Conservation (phyloP, 2,113 vertebrate genomes). For the Misgurnus anguillicaudatus region DNA sequence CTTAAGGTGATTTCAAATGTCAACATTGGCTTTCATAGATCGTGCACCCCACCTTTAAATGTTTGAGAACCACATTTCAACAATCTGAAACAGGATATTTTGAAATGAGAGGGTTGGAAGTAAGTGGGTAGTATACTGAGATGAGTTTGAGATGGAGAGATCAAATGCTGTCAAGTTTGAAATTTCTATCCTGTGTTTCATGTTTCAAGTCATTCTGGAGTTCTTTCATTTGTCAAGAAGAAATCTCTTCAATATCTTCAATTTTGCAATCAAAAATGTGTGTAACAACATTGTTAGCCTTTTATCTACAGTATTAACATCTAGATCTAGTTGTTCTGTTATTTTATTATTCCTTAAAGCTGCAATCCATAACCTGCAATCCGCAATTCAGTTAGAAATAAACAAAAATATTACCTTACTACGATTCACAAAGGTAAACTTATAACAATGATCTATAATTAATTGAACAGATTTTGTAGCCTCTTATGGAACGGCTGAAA, state of each 20-base stretch:
- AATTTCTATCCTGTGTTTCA: conserved; percentile 13
- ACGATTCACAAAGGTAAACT: too few species aligned
- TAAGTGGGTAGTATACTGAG: not conserved
- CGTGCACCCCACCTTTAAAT: not conserved
- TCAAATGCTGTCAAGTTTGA: conserved; percentile 22
- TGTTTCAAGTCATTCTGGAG: not conserved
- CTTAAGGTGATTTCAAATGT: too few species aligned
- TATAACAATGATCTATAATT: too few species aligned
- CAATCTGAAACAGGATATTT: conserved; percentile 9
- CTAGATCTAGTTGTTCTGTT: not conserved
- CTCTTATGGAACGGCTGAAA: too few species aligned
- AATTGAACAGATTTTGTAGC: too few species aligned
- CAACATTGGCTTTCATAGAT: too few species aligned
- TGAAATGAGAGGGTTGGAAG: conserved; percentile 18
- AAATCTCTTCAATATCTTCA: conserved; percentile 19
- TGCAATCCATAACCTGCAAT: too few species aligned
- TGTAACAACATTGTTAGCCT: not conserved
- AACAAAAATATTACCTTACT: too few species aligned
- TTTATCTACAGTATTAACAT: not conserved
- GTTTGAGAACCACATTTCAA: not conserved
- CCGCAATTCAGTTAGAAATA: too few species aligned
- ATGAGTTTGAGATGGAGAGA: not conserved
- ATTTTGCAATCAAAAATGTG: conserved; percentile 13
- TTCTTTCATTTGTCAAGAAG: conserved; percentile 12
- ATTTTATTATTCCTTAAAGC: too few species aligned